phyloP scores from a whole-genome alignment of 2,113 vertebrate genomes.

The Onychorhynchus coronatus region DNA sequence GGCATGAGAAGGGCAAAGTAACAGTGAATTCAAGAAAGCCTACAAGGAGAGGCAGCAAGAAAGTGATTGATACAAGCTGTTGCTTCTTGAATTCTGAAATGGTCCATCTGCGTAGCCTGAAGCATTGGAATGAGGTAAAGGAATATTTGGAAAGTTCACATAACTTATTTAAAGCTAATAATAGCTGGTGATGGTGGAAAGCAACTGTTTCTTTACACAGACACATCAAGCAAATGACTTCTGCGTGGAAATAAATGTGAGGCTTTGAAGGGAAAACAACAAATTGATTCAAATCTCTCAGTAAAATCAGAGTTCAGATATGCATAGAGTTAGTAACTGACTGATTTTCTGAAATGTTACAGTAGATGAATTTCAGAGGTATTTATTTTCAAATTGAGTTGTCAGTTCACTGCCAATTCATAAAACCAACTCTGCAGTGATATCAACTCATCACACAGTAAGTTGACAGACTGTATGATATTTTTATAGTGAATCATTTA shows the following conservation, averaged over 20 bases:
- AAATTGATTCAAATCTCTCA: conserved; percentile 9
- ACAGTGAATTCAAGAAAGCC: conserved; percentile 4
- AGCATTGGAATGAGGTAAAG: conserved; percentile 50
- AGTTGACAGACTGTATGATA: conserved; percentile 29
- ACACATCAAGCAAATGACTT: neutral
- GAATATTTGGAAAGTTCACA: conserved; percentile 39
- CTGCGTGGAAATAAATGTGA: neutral
- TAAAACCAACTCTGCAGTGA: conserved; percentile 37
- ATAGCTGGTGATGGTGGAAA: neutral
- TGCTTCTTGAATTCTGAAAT: conserved; percentile 55
- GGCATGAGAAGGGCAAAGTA: neutral
- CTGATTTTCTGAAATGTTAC: conserved; percentile 24
- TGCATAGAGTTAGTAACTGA: neutral
- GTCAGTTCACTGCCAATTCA: conserved; percentile 45
- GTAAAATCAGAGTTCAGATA: neutral
- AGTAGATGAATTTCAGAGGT: neutral
- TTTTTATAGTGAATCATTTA: conserved; percentile 60
- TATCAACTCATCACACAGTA: conserved; percentile 47
- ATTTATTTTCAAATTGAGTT: conserved; percentile 60
- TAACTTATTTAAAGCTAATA: conserved; percentile 58
- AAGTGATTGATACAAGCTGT: conserved; percentile 39
- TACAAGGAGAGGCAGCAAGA: conserved; percentile 5
- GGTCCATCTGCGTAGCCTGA: conserved; percentile 32
- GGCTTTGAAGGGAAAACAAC: neutral
- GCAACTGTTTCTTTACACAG: conserved; percentile 42